A percentile compares a stretch with the other conserved stretches of the same genome.
Conservation (phyloP, 1,140 invertebrate species). For the Cyrtorhinus lividipennis region DNA sequence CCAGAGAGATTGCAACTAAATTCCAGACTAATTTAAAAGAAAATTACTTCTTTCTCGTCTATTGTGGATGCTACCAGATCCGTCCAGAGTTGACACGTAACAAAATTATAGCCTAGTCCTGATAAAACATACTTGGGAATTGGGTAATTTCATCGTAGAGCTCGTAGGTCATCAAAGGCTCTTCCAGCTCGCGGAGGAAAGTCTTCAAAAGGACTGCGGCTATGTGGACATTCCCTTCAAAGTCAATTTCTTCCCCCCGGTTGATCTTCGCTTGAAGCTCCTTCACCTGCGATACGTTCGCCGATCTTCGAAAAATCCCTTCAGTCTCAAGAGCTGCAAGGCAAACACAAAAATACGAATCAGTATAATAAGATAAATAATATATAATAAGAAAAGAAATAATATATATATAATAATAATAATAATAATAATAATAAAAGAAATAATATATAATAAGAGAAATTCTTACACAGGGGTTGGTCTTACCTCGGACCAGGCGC, state of each 20-base stretch:
- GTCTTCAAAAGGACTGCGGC: conserved; percentile 90
- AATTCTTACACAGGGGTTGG: too few relatives aligned
- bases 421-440: not conserved
- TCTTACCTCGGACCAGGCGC: too few relatives aligned
- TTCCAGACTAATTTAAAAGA: too few relatives aligned
- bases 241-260: conserved; percentile 62
- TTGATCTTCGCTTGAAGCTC: conserved; percentile 75
- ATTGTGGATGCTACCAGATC: too few relatives aligned
- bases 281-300: conserved; percentile 66
- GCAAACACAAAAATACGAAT: conserved; percentile 16
- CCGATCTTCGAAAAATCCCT: conserved; percentile 85
- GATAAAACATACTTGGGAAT: conserved; percentile 58
- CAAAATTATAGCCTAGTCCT: too few relatives aligned
- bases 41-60: too few relatives aligned
- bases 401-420: not conserved
- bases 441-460: not conserved
- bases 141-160: conserved; percentile 86
- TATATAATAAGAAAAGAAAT: not conserved
- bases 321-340: conserved; percentile 79
- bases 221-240: conserved; percentile 70
- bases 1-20: too few relatives aligned
- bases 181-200: conserved; percentile 82
- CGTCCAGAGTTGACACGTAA: too few relatives aligned
- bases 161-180: conserved; percentile 88
- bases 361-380: not conserved